A percentile compares a stretch with the other conserved stretches of the same genome.
Conservation (phyloP, 1,140 invertebrate genomes). For the Oreohelix idahoensis region DNA sequence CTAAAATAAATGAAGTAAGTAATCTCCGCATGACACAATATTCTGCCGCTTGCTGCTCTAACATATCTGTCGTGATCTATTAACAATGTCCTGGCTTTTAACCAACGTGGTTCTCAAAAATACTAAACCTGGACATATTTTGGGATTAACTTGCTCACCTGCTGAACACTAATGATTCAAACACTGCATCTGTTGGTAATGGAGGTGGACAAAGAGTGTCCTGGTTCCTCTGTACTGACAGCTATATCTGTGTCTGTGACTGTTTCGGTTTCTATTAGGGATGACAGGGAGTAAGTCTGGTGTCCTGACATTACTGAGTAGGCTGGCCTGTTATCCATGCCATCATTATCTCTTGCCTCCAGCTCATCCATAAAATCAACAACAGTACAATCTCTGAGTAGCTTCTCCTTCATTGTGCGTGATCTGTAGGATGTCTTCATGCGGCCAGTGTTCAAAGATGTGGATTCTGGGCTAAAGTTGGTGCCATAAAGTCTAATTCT, state of each 20-base stretch:
- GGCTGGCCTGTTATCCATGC: constrained; percentile 38
- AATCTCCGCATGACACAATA: too few species aligned
- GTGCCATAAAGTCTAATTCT: constrained; percentile 57
- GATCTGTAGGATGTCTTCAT: constrained; percentile 38
- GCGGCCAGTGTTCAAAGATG: constrained; percentile 51
- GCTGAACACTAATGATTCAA: too few species aligned
- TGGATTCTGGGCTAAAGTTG: constrained; percentile 54
- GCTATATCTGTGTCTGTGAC: not conserved
- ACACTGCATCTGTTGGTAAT: constrained; percentile 1
- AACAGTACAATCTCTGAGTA: constrained; percentile 50
- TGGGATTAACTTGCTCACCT: too few species aligned
- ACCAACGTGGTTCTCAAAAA: too few species aligned
- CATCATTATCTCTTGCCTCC: constrained; percentile 38
- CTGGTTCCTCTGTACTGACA: not conserved
- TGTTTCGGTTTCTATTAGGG: not conserved
- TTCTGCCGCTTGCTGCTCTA: too few species aligned
- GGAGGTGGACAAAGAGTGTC: not conserved
- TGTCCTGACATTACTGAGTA: constrained; percentile 39
- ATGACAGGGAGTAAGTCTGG: constrained; percentile 2
- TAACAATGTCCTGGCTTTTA: too few species aligned
- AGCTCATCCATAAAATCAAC: constrained; percentile 52
- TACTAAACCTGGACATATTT: too few species aligned
- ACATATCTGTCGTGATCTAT: too few species aligned
- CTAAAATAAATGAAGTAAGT: too few species aligned
- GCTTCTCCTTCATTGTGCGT: constrained; percentile 60